A percentile compares a stretch with the other conserved stretches of the same genome.
These are phyloP conservation scores for Hydractinia echinata DNA, from an alignment of 30 jellyfish, hydroid and myxozoan species.

Conservation along the genomic window DNA sequence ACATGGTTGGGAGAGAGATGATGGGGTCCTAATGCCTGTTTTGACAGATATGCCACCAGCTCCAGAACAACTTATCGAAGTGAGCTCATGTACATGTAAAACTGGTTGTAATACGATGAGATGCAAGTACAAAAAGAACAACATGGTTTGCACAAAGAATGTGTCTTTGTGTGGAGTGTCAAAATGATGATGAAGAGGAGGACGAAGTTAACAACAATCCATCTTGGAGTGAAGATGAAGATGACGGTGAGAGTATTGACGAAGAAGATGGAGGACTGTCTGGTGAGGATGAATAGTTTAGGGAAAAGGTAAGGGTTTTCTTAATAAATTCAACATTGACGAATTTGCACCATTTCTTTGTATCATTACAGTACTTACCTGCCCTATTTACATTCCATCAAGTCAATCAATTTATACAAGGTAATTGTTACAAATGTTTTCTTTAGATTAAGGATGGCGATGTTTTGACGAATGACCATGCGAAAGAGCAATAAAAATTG, in stretches of 20 bases:
- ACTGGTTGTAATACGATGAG: constrained; percentile 41
- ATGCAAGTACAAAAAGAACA: constrained; percentile 54
- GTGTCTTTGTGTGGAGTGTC: not conserved
- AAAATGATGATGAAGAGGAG: not conserved
- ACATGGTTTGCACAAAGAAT: constrained; percentile 32
- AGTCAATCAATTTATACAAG: too few relatives aligned
- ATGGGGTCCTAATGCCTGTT: constrained; percentile 37
- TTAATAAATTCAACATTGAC: too few relatives aligned
- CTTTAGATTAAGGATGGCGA: too few relatives aligned
- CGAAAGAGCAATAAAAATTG: too few relatives aligned
- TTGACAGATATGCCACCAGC: constrained; percentile 50
- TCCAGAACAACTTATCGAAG: constrained; percentile 56
- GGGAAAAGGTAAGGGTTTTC: too few relatives aligned
- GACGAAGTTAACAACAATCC: not conserved
- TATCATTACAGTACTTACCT: too few relatives aligned
- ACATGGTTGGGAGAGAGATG: constrained; percentile 41
- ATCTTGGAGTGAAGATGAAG: constrained; percentile 8
- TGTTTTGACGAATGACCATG: too few relatives aligned
- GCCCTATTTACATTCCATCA: too few relatives aligned
- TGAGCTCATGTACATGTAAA: constrained; percentile 51
- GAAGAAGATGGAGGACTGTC: not conserved
- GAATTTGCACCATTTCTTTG: too few relatives aligned
- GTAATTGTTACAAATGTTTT: too few relatives aligned
- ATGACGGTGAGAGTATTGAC: not conserved
- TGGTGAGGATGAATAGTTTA: constrained; percentile 4